Base-by-base conservation (phyloP, 2,113 vertebrate genomes). In the Stigmatopora nigra region DNA sequence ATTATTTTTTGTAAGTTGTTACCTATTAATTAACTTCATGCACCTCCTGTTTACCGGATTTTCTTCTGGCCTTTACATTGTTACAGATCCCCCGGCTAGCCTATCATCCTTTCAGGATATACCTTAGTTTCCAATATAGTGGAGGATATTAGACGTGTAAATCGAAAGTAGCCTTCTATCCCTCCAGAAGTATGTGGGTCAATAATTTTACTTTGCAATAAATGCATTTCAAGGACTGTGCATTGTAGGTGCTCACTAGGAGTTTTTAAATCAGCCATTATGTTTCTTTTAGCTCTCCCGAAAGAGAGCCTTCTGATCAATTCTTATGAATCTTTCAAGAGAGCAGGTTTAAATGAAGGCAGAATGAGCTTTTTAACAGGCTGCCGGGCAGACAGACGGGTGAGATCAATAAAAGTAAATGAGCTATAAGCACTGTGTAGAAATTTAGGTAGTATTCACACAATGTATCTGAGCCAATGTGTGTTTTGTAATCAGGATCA, bases 311-410 rank as follows among this genome's bases (percentile, higher is more conserved):
- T 83, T 80, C 76, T 67, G 76, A 87, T 88, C 88, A 86, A 89
- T 88, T 82, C 79, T 86, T 82, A 86, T 88, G 81, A 87, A 88
- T 87, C 79, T 87, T 88, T 87, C 82, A 89, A 70, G 56, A 72
- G 71, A 72, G 75, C 45, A 61, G 64, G 75, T 78, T 80, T 83
- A 73, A 77, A 75, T 57, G 75, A 85, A 84, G 76, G 64, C 71
- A 72, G 77, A 79, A 85, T 80, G 76, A 81, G 73, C 71, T 79
- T 85, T 89, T 84, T 78, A 84, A 86, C 79, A 78, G 78, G 77
- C 75, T 72, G 68, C 65, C 82, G 80, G 82, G 83, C 77, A 69
- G 75, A 72, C 67, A 68, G 76, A 78, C 69, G 71, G 82, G 65
- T 64, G 69, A 81, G 79, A 73, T 86, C 87, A 87, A 72, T 82